Conservation (phyloP, 2,888 invertebrate genomes). For the Epinotia nisella region DNA sequence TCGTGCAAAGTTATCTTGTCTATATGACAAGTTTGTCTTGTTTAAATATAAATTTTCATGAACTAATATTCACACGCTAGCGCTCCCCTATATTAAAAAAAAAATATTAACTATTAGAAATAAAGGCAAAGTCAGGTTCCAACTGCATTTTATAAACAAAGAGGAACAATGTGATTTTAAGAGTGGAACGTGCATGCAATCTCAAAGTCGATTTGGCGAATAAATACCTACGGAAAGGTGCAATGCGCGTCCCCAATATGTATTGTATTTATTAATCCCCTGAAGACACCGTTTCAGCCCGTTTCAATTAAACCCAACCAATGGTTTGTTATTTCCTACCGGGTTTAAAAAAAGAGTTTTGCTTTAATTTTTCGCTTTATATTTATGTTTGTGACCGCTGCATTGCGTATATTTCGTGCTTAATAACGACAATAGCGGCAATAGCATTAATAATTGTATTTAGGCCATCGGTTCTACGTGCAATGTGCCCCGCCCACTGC, state of each 20-base stretch:
- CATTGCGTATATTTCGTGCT: background rate
- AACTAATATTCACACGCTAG: background rate
- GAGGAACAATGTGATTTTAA: conserved; percentile 25
- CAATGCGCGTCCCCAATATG: conserved; percentile 41
- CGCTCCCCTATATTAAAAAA: background rate
- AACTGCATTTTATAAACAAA: conserved; percentile 14
- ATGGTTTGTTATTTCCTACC: conserved; percentile 28
- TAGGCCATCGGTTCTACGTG: too few species aligned
- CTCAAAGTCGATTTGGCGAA: conserved; percentile 36
- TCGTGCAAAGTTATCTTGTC: background rate
- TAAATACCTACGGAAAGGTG: conserved; percentile 44
- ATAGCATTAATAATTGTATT: background rate
- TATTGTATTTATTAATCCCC: conserved; percentile 48
- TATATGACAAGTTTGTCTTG: too few species aligned
- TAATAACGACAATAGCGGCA: background rate
- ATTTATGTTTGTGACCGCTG: background rate
- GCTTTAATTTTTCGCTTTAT: background rate
- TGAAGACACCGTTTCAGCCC: conserved; percentile 36
- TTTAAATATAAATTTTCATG: background rate
- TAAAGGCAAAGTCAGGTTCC: conserved; percentile 18
- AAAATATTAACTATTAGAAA: background rate
- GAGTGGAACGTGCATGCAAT: conserved; percentile 30
- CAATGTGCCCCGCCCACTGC: too few species aligned
- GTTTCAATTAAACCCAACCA: conserved; percentile 44
- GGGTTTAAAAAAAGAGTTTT: background rate